Conservation (phyloP, 2,888 invertebrate genomes). For the Platycheirus rosarum region DNA sequence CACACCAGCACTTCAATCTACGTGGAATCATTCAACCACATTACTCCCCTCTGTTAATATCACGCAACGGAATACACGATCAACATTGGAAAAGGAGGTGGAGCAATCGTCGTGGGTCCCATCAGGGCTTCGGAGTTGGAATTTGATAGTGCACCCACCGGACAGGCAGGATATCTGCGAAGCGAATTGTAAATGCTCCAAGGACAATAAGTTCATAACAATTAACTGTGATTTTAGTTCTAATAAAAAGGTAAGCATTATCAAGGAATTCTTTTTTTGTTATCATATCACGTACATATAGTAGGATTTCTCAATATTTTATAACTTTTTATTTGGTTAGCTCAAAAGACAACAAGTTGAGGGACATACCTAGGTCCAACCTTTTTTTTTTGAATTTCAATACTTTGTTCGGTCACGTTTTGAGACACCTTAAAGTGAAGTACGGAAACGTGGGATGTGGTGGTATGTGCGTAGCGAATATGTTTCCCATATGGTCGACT, state of each 20-base stretch:
- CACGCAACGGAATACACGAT: conserved; percentile 32
- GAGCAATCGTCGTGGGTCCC: background rate
- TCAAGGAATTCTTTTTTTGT: conserved; percentile 33
- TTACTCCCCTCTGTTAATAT: conserved; percentile 12
- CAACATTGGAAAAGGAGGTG: conserved; percentile 31
- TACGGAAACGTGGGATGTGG: conserved; percentile 47
- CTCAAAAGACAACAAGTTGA: conserved; percentile 23
- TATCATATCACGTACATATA: conserved; percentile 62
- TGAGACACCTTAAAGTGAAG: conserved; percentile 62
- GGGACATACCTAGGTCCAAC: background rate
- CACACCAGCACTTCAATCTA: conserved; percentile 12
- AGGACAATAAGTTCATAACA: conserved; percentile 57
- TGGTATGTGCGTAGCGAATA: conserved; percentile 46
- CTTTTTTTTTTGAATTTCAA: conserved; percentile 25
- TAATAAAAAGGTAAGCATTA: conserved; percentile 71
- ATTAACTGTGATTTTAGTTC: conserved; percentile 72
- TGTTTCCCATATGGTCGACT: conserved; percentile 65
- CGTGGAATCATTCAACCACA: conserved; percentile 56
- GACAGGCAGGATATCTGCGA: conserved; percentile 63
- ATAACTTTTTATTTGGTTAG: conserved; percentile 26
- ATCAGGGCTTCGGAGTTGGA: conserved; percentile 32
- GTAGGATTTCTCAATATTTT: conserved; percentile 46
- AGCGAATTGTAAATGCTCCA: conserved; percentile 53
- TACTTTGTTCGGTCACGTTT: conserved; percentile 61
- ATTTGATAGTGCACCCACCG: conserved; percentile 46